Percentiles rank a stretch among this genome's conserved stretches.
These are phyloP conservation scores for Clusia tigrina DNA, from an alignment of 2,888 invertebrate species.

Conservation along the genomic window DNA sequence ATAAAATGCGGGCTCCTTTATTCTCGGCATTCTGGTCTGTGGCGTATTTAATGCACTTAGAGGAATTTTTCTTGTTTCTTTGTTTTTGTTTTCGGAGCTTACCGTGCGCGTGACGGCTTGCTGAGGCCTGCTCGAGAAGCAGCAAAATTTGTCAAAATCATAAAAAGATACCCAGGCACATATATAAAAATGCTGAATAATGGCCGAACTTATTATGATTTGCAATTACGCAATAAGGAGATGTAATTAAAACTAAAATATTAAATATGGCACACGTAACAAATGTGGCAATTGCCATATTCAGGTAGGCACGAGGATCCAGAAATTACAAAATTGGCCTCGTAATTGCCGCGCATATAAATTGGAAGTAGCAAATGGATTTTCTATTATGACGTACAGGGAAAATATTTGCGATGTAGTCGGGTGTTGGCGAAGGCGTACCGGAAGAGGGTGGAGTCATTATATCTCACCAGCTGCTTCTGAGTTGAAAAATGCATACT, in stretches of 20 bases:
- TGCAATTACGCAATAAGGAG: not conserved
- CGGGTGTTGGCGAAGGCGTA: too few species aligned
- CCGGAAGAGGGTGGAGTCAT: too few species aligned
- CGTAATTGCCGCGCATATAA: too few species aligned
- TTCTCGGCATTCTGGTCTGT: too few species aligned
- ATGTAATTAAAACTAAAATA: not conserved
- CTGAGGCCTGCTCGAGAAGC: not conserved
- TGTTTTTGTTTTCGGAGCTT: not conserved
- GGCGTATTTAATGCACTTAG: not conserved
- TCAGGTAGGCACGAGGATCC: too few species aligned
- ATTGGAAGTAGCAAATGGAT: not conserved
- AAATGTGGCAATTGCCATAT: not conserved
- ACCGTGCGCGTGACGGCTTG: not conserved
- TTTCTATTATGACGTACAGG: too few species aligned
- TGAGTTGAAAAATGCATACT: too few species aligned
- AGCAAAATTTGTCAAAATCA: slow-evolving; percentile 1
- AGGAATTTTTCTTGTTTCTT: not conserved
- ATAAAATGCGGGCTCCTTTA: slow-evolving; percentile 13
- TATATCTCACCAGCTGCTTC: too few species aligned
- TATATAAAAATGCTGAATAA: not conserved
- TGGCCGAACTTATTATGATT: not conserved
- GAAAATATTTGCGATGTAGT: too few species aligned
- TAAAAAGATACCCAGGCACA: not conserved
- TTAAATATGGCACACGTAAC: not conserved
- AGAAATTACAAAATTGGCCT: too few species aligned